A percentile compares a stretch with the other conserved stretches of the same genome.
phyloP scores from a whole-genome alignment of 1,140 invertebrate species.

The Uloborus diversus region DNA sequence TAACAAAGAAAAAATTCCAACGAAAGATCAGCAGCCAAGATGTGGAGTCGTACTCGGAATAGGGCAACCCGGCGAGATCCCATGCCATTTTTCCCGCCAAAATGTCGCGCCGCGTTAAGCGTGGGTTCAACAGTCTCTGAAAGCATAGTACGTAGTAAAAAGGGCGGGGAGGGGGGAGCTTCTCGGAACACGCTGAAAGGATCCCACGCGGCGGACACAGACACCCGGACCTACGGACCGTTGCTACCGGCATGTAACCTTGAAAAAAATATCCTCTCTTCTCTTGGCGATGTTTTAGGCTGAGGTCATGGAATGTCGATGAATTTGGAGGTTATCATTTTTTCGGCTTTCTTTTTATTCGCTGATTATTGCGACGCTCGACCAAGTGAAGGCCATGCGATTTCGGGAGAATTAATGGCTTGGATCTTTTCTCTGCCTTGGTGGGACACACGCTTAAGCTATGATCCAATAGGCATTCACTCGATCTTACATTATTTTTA shows the following conservation, averaged over 20 bases:
- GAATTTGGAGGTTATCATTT: background rate
- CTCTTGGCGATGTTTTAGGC: background rate
- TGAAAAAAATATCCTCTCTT: conserved; percentile 6
- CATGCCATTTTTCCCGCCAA: conserved; percentile 41
- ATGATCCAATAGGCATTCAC: too few relatives aligned
- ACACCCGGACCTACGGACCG: conserved; percentile 39
- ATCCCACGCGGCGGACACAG: background rate
- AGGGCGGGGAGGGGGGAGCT: background rate
- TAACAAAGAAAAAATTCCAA: too few relatives aligned
- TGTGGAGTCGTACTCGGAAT: too few relatives aligned
- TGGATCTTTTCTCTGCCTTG: too few relatives aligned
- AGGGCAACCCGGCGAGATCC: background rate
- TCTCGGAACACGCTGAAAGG: background rate
- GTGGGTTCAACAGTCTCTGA: conserved; percentile 34
- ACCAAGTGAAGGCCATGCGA: too few relatives aligned
- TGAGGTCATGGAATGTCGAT: background rate
- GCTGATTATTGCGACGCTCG: too few relatives aligned
- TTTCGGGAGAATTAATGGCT: too few relatives aligned
- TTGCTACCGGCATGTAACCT: conserved; percentile 29
- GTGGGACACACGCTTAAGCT: too few relatives aligned
- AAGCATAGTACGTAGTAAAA: conserved; percentile 38
- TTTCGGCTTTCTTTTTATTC: too few relatives aligned
- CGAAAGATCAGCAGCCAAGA: too few relatives aligned
- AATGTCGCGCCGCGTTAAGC: conserved; percentile 14
- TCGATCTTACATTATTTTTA: too few relatives aligned